Evolutionary conservation across 2,888 invertebrate genomes (phyloP), one percentile per base, ranked within the genome.

Genomic region (Torymus texanus): DNA sequence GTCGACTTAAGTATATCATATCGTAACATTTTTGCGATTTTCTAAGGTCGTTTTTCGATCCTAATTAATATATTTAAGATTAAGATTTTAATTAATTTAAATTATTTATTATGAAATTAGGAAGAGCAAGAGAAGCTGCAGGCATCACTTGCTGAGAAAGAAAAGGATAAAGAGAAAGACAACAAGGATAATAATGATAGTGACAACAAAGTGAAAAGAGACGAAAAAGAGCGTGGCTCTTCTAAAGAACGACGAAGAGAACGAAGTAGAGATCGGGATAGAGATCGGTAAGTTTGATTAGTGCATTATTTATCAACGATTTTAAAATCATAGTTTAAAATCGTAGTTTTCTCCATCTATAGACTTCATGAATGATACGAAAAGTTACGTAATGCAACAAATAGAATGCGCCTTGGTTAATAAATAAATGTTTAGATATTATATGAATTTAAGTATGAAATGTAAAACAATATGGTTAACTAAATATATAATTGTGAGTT

Each of bases 61-160:
- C 41, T 50, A 12, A 41, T 51, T 51, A 13, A 5, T 59, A 53
- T 53, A 29, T 41, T 66, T 53, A 13, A 63, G n/a, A n/a, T 14
- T 66, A n/a, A n/a, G n/a, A n/a, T 29, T 50, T 53, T 29, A 29
- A 55, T 51, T 8, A 18, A 12, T 50, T n/a, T 41, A 73, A 53
- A 21, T 2, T 29, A 14, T 13, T 21, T 82, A 67, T 77, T 65
- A 13, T 55, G 51, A 61, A 78, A 79, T 83, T 29, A 94, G 94
- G 95, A 95, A 89, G 96, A 95, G 83, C 95, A 95, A 89, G 95
- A 95, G 80, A 94, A 95, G 87, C 94, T 95, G 78, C 93, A 92
- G 86, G 92, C 92, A 53, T 92, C 91, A 21, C 83, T 93, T 78
- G 91, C 91, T 81, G 91, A 91, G 68, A 91, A 92, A 75, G 92